A percentile compares a stretch with the other conserved stretches of the same genome.
These are phyloP conservation scores for Scolopax mira DNA, from an alignment of 2,113 vertebrate species.

Conservation along the genomic window DNA sequence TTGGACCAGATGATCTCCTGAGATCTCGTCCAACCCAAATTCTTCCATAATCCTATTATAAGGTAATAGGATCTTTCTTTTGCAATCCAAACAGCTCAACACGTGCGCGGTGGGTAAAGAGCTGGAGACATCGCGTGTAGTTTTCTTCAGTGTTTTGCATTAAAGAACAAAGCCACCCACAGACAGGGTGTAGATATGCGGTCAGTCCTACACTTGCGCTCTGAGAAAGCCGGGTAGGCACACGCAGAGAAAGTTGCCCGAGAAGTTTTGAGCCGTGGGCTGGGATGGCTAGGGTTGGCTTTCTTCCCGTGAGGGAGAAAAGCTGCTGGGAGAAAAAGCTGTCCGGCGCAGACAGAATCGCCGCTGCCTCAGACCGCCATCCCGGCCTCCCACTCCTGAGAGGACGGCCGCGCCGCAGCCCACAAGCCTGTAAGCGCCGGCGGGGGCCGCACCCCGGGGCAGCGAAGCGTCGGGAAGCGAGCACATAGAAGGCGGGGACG, in stretches of 20 bases:
- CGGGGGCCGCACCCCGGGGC: fast-evolving
- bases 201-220: not conserved
- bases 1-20: not conserved
- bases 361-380: too few relatives aligned
- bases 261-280: fast-evolving
- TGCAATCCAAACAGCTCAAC: not conserved
- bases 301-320: fast-evolving
- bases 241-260: fast-evolving
- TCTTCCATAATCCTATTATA: not conserved
- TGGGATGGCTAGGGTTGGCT: fast-evolving
- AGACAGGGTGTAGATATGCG: fast-evolving
- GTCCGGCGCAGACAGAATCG: fast-evolving
- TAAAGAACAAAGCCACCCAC: not conserved
- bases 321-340: fast-evolving
- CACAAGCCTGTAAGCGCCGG: too few relatives aligned
- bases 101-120: fast-evolving
- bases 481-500: fast-evolving
- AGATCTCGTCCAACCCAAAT: not conserved
- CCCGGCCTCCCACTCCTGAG: fast-evolving
- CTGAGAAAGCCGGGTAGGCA: not conserved
- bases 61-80: not conserved
- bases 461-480: fast-evolving
- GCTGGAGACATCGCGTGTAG: fast-evolving
- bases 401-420: fast-evolving
- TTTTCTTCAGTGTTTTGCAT: not conserved